phyloP scores from a whole-genome alignment of 2,888 invertebrate genomes.

The Entomobrya proxima region DNA sequence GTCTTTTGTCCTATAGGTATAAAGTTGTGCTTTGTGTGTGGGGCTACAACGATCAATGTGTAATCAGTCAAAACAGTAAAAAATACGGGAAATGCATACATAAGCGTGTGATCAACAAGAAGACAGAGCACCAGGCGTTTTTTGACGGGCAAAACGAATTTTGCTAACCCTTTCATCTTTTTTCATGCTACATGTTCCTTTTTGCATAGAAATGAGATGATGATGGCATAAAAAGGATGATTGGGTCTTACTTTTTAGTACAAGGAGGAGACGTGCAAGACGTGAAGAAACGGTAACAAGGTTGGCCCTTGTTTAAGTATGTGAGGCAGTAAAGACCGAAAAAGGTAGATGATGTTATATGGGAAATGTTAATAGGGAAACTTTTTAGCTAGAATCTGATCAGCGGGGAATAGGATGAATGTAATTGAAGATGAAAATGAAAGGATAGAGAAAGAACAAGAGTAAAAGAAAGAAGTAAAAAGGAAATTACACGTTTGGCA shows the following conservation, averaged over 20 bases:
- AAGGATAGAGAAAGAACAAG: not conserved
- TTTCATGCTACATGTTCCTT: not conserved
- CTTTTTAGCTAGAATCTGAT: not conserved
- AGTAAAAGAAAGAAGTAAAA: not conserved
- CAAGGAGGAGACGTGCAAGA: not conserved
- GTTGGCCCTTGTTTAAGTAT: not conserved
- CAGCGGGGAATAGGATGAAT: conserved; percentile 24
- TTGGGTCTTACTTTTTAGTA: not conserved
- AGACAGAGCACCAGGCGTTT: no score
- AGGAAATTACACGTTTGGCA: conserved; percentile 75
- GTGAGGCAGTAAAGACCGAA: not conserved
- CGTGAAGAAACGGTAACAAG: no score
- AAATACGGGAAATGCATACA: not conserved
- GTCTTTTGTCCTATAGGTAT: no score
- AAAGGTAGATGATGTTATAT: not conserved
- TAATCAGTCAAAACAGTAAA: conserved; percentile 28
- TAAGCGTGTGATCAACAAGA: not conserved
- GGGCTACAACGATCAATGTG: not conserved
- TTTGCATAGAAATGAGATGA: conserved; percentile 8
- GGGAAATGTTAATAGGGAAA: not conserved
- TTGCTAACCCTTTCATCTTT: not conserved
- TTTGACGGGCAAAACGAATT: not conserved
- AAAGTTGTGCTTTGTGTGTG: not conserved
- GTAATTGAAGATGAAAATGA: conserved; percentile 24
- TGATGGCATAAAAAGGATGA: not conserved